Evolutionary conservation across 2,113 vertebrate genomes (phyloP).

Genomic region (Anoura caudifer): DNA sequence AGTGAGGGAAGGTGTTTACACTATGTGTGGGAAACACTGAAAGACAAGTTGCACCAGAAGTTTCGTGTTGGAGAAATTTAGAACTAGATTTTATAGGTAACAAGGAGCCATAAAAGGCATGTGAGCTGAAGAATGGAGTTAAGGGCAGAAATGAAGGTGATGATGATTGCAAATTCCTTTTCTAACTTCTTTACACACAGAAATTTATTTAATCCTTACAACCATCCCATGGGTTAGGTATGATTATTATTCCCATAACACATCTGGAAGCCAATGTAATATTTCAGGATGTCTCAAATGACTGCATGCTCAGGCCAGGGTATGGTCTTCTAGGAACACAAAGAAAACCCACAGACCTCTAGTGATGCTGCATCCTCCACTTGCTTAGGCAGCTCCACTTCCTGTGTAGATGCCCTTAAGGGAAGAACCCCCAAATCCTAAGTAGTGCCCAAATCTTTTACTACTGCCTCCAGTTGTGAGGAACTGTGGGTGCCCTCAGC

Average conservation of each 20-base stretch:
- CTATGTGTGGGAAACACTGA: neutral
- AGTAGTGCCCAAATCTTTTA: neutral
- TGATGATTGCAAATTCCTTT: neutral
- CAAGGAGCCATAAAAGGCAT: neutral
- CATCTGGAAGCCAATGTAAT: neutral
- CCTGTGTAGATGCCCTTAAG: neutral
- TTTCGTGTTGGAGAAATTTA: neutral
- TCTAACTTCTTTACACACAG: neutral
- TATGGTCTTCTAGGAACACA: neutral
- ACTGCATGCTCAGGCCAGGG: neutral
- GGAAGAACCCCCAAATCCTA: neutral
- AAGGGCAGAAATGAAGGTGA: accelerated
- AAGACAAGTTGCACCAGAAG: neutral
- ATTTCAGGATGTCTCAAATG: neutral
- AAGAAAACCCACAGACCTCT: neutral
- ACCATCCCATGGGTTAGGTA: neutral
- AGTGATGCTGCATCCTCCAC: neutral
- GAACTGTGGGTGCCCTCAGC: neutral
- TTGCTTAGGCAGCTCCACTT: neutral
- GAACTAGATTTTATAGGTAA: neutral
- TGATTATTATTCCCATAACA: neutral
- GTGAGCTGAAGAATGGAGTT: neutral
- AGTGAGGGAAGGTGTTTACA: neutral
- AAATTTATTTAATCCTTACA: neutral
- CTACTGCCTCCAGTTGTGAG: neutral